phyloP scores from a whole-genome alignment of 2,888 invertebrate genomes.

The Parnassius smintheus region DNA sequence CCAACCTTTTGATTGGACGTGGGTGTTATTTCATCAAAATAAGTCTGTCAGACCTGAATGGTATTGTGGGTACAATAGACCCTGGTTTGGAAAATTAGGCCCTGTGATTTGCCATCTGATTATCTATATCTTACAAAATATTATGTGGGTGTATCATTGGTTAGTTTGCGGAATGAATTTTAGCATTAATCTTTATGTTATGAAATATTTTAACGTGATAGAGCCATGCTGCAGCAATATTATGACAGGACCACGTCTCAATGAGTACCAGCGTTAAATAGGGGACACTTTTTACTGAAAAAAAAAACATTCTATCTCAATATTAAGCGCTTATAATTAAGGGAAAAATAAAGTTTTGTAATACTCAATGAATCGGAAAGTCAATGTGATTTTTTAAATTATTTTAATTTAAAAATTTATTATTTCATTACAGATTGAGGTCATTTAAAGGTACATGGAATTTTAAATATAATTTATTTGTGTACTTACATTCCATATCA shows the following conservation, averaged over 20 bases:
- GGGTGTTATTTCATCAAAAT: slow-evolving; percentile 6
- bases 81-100: not conserved
- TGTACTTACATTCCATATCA: slow-evolving; percentile 13
- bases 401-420: not conserved
- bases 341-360: too few relatives aligned
- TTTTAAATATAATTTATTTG: not conserved
- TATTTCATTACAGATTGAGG: slow-evolving; percentile 1
- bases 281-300: too few relatives aligned
- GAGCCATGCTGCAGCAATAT: too few relatives aligned
- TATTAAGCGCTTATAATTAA: too few relatives aligned
- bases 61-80: slow-evolving; percentile 9
- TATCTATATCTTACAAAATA: too few relatives aligned
- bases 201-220: not conserved
- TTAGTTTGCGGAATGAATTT: not conserved
- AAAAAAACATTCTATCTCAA: too few relatives aligned
- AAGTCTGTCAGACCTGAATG: slow-evolving; percentile 4
- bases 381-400: too few relatives aligned
- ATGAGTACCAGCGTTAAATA: too few relatives aligned
- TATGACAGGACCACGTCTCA: too few relatives aligned
- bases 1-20: slow-evolving; percentile 18
- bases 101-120: too few relatives aligned
- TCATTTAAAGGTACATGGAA: not conserved
- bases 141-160: not conserved
- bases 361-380: too few relatives aligned
- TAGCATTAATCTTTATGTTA: not conserved